Conservation (phyloP, 64 coral and sea anemone species). For the Acropora yongei region DNA sequence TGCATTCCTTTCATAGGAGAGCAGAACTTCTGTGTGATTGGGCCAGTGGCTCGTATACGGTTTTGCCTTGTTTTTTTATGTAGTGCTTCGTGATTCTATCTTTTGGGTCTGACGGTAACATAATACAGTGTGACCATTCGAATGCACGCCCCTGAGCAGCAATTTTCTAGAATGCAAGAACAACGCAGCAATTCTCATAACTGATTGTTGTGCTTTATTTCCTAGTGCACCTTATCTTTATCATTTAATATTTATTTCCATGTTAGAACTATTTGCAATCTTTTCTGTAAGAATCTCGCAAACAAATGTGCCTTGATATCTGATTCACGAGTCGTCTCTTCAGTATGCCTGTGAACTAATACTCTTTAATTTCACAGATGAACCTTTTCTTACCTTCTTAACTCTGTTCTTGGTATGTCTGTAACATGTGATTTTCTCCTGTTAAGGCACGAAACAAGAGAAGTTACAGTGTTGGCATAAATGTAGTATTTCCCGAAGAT, state of each 20-base stretch:
- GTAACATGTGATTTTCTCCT: conserved; percentile 11
- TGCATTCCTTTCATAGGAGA: no score
- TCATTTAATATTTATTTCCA: no score
- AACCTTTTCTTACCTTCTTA: background rate
- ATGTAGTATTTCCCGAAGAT: conserved; percentile 23
- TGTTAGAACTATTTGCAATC: no score
- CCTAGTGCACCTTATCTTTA: no score
- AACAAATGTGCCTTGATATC: no score
- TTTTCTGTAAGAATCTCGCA: no score
- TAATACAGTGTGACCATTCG: background rate
- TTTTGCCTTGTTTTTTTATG: background rate
- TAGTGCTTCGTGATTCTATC: background rate
- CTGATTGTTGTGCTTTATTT: no score
- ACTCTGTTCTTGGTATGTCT: background rate
- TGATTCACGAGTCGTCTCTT: no score
- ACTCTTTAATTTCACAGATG: background rate
- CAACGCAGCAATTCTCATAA: no score
- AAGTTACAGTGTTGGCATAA: background rate
- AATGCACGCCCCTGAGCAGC: background rate
- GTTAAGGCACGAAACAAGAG: conserved; percentile 6
- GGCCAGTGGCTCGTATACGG: no score
- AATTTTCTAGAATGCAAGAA: background rate
- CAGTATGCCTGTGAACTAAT: no score
- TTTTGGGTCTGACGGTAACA: background rate
- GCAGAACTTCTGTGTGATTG: no score